A percentile compares a stretch with the other conserved stretches of the same genome.
Conservation (phyloP, 2,888 invertebrate species). For the Loripinus fragilis region DNA sequence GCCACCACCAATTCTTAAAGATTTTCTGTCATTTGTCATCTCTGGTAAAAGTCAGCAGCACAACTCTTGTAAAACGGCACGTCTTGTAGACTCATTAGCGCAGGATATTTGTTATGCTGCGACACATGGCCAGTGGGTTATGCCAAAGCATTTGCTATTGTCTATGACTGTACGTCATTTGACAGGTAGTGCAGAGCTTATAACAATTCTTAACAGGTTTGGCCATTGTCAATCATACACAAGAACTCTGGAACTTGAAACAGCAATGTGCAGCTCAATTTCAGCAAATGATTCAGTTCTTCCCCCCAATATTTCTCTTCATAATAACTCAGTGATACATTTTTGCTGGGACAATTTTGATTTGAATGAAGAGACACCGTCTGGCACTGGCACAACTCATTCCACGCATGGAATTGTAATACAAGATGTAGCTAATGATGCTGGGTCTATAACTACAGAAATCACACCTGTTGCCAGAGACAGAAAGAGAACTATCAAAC, state of each 20-base stretch:
- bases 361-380: slow-evolving; percentile 47
- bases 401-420: slow-evolving; percentile 51
- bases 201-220: slow-evolving; percentile 44
- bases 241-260: slow-evolving; percentile 43
- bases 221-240: slow-evolving; percentile 47
- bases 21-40: slow-evolving; percentile 7
- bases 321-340: slow-evolving; percentile 43
- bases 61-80: not conserved
- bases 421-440: slow-evolving; percentile 35
- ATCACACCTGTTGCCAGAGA: not conserved
- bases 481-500: not conserved
- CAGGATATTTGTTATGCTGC: slow-evolving; percentile 34
- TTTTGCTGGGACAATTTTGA: slow-evolving; percentile 59
- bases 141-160: slow-evolving; percentile 29
- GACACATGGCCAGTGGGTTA: slow-evolving; percentile 26
- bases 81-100: slow-evolving; percentile 16
- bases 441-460: not conserved
- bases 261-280: slow-evolving; percentile 44
- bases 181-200: slow-evolving; percentile 54
- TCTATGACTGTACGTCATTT: slow-evolving; percentile 31
- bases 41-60: slow-evolving; percentile 1
- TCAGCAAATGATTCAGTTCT: slow-evolving; percentile 22
- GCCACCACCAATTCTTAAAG: not conserved
- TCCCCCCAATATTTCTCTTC: slow-evolving; percentile 30
- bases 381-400: slow-evolving; percentile 47